Conservation (phyloP, 1,140 invertebrate species). For the Coptotermes formosanus region DNA sequence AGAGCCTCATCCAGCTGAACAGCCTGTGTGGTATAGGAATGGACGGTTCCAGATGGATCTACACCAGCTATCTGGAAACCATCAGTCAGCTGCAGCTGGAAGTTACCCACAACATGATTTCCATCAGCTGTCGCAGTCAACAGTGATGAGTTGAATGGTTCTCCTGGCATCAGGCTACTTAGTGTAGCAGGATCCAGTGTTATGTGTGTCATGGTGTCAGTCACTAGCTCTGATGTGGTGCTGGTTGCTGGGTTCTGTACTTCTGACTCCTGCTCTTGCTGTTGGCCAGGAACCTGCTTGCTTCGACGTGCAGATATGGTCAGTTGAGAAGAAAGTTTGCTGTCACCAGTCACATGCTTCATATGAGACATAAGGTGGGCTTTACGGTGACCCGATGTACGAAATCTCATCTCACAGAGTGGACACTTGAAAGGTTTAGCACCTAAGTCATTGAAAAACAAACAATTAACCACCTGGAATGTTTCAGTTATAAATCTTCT, state of each 20-base stretch:
- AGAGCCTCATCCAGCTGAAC: constrained; percentile 25
- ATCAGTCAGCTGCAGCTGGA: constrained; percentile 27
- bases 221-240: not conserved
- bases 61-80: constrained; percentile 22
- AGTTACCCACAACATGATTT: constrained; percentile 18
- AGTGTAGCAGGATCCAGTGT: constrained; percentile 17
- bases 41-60: not conserved
- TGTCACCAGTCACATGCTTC: constrained; percentile 42
- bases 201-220: constrained; percentile 16
- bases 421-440: constrained; percentile 66
- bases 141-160: constrained; percentile 11
- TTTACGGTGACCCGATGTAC: constrained; percentile 68
- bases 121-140: constrained; percentile 9
- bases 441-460: constrained; percentile 45
- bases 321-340: not conserved
- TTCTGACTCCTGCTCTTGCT: not conserved
- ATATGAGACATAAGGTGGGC: constrained; percentile 60
- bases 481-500: too few species aligned
- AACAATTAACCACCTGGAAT: too few species aligned
- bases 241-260: not conserved
- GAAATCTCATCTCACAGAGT: constrained; percentile 61
- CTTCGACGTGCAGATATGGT: not conserved
- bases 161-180: not conserved
- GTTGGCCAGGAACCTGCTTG: not conserved
- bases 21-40: constrained; percentile 16